Base-by-base conservation (phyloP, 2,113 vertebrate genomes). In the Microtus oregoni region DNA sequence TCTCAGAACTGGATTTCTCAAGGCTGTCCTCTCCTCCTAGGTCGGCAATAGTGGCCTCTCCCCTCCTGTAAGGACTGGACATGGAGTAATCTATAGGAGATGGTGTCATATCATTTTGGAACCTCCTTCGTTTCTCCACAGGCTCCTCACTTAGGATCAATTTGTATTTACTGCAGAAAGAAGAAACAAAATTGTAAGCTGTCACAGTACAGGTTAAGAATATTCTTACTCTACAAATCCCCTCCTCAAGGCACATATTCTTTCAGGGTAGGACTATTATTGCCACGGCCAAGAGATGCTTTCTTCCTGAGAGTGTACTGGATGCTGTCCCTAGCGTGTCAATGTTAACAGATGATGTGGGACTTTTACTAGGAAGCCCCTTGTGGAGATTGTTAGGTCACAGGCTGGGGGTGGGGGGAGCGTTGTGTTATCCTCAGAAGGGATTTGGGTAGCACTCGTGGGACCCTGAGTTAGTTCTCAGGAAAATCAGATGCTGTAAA, bases 71-170 rank as follows among this genome's bases (percentile, higher is more conserved):
- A 61, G 73, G 63, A 28, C 94, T 78, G 67, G 85, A 47, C 91
- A 92, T 83, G 65, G 96, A 94, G 94, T 97, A 96, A 85, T 94
- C 96, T 70, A 94, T 73, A 85, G 78, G 90, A 47, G 90, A 91
- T 91, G 91, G 55, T 78, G 81, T 61, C 55, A 30, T 92, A 58
- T 83, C 94, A 61, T 92, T 93, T 76, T 86, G 89, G 24, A 90
- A 82, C 75, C 72, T 91, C 95, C 94, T 97, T 94, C 95, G 70
- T 91, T 98, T 98, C 90, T 97, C 97, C 19, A 94, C 55, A 68
- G 97, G 97, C 92, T 96, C 97, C 65, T 98, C 96, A 91, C 95
- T 88, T 58, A 95, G 44, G 35, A 94, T 90, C 93, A 96, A 88
- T 78, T 96, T 97, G 82, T 94, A 91, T 7, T 97, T 97, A 89